Base-by-base conservation (phyloP, 2,888 invertebrate genomes). In the Clusia tigrina region DNA sequence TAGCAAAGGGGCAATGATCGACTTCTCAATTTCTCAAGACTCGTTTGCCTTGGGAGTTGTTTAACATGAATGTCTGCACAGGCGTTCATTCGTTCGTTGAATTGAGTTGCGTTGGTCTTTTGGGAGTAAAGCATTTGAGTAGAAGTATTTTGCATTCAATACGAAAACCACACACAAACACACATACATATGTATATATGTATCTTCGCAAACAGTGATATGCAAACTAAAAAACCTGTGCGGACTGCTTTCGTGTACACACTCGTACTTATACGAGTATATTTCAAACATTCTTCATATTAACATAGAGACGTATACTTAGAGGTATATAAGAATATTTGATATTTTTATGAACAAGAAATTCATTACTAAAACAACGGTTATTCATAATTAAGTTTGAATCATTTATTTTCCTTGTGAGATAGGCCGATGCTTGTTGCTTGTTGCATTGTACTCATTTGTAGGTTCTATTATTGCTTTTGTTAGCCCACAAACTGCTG, bases 31-130 rank as follows among this genome's bases (percentile, higher is more conserved):
- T 58, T 69, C 67, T 46, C 68, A 67, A 77, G 72, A 81, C 79
- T 76, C 67, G 79, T 80, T 81, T 78, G 78, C 79, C 79, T 81
- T 80, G 79, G 79, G 71, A 72, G 71, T 72, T 25, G 32, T 18
- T 54, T 2, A 54, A 54, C 54, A 25, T 54, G 54, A 25, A 54
- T 54, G 25, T 54, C 54, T 54, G 26, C 25, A 25, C 26, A 52
- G 22, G 18, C 5, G n/a, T n/a, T 18, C 48, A n/a, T 32, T 42
- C 42, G 6, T 42, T 9, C 6, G 9, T 24, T 52, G 52, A 18
- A 18, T 12, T 22, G 12, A 18, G 42, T n/a, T n/a, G 42, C 42
- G 42, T 17, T 42, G 42, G 42, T n/a, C 42, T 42, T 42, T 42
- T n/a, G 42, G 42, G 42, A 3, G 42, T 42, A 6, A 42, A 42